Evolutionary conservation across 1,140 invertebrate genomes (phyloP).

Genomic region (Ostrea denselamellosa): DNA sequence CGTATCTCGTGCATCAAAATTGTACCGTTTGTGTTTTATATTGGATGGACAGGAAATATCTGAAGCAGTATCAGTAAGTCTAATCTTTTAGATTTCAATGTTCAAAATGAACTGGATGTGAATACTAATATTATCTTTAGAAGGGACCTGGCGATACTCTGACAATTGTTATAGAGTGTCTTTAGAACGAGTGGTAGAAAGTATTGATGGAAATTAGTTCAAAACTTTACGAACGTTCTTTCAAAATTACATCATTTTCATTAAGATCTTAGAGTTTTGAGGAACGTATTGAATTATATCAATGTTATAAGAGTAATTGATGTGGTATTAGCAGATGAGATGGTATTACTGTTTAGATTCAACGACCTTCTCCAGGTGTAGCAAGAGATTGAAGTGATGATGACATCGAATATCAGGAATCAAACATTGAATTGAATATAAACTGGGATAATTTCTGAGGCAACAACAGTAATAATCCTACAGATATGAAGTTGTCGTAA

Average conservation of each 20-base stretch:
- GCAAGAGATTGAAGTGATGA: constrained; percentile 57
- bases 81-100: neutral
- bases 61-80: neutral
- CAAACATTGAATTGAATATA: constrained; percentile 49
- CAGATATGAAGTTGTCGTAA: constrained; percentile 61
- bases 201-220: constrained; percentile 50
- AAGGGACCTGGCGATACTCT: constrained; percentile 50
- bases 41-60: neutral
- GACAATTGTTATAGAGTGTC: constrained; percentile 52
- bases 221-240: constrained; percentile 40
- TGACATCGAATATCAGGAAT: constrained; percentile 61
- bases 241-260: constrained; percentile 49
- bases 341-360: constrained; percentile 62
- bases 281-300: constrained; percentile 56
- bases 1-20: too few relatives aligned
- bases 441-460: constrained; percentile 64
- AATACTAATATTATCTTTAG: constrained; percentile 44
- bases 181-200: constrained; percentile 54
- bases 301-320: constrained; percentile 54
- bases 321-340: constrained; percentile 51
- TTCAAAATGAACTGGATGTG: neutral
- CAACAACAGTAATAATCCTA: constrained; percentile 43
- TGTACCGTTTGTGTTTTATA: too few relatives aligned
- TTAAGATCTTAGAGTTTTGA: constrained; percentile 54
- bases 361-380: constrained; percentile 52